phyloP scores from a whole-genome alignment of 2,888 invertebrate species.

The Rutpela maculata region DNA sequence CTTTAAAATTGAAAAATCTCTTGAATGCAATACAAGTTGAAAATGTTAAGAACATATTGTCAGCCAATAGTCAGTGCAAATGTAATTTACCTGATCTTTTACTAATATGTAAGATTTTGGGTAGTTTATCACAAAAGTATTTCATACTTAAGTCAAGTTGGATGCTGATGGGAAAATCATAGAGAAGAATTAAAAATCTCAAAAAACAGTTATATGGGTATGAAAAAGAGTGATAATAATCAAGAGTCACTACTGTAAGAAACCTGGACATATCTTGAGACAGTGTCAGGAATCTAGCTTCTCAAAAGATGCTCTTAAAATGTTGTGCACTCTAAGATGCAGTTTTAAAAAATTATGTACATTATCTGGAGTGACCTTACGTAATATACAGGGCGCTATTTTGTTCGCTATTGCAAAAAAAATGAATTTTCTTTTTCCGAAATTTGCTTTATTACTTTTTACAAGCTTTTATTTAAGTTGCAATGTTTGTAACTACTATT shows the following conservation, averaged over 20 bases:
- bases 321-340: too few species aligned
- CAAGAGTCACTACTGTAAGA: background rate
- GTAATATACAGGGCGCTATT: too few species aligned
- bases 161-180: constrained; percentile 21
- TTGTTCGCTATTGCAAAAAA: too few species aligned
- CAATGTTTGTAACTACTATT: too few species aligned
- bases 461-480: too few species aligned
- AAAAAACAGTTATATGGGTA: constrained; percentile 32
- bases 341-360: too few species aligned
- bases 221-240: background rate
- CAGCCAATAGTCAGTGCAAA: constrained; percentile 30
- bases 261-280: too few species aligned
- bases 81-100: constrained; percentile 27
- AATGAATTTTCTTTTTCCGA: too few species aligned
- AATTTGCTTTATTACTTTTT: too few species aligned
- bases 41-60: constrained; percentile 33
- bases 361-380: too few species aligned
- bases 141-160: background rate
- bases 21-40: constrained; percentile 37
- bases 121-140: constrained; percentile 17
- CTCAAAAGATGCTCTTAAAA: too few species aligned
- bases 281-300: too few species aligned
- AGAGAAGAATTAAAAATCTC: constrained; percentile 27
- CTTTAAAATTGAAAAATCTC: constrained; percentile 41
- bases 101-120: constrained; percentile 31